These are phyloP conservation scores for fruit fly (Drosophila melanogaster) DNA, from an alignment of 1,140 invertebrate genomes.

Conservation along the genomic window Release_6_plus_ISO1_MT NT_033777.3:27488501-27489000, in stretches of 20 bases:
- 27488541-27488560: constrained; percentile 1
- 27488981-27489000: constrained; percentile 14
- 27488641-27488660: constrained; percentile 3
- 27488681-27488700: constrained; percentile 54
- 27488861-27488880: constrained; percentile 30
- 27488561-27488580: constrained; percentile 11
- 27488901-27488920: constrained; percentile 46
- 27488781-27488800: constrained; percentile 30
- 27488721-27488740: constrained; percentile 25
- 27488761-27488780: constrained; percentile 12
- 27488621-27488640: not conserved
- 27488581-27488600: constrained; percentile 27
- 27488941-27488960: constrained; percentile 50
- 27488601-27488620: constrained; percentile 5
- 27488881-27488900: constrained; percentile 47
- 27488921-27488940: constrained; percentile 31
- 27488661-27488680: constrained; percentile 9
- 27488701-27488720: constrained; percentile 47
- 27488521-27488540: constrained; percentile 24
- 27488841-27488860: constrained; percentile 25
- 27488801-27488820: constrained; percentile 16
- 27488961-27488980: constrained; percentile 54
- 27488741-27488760: constrained; percentile 50
- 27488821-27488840: constrained; percentile 12
- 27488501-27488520: constrained; percentile 34